Evolutionary conservation across 1,140 invertebrate species (phyloP), one percentile per base, ranked within the genome.

Genomic region (Vanessa tameamea): DNA sequence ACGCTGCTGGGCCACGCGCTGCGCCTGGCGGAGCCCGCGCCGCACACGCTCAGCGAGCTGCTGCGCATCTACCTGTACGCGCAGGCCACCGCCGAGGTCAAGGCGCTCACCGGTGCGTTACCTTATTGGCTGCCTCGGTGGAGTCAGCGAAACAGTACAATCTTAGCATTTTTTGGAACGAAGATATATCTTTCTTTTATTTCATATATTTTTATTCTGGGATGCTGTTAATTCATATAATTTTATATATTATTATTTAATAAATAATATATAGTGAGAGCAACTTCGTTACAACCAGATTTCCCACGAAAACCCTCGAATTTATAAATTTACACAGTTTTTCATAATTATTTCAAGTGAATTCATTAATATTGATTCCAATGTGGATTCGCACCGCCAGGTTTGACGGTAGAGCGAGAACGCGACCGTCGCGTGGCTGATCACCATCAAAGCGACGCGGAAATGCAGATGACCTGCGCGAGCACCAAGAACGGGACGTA

Each of bases 41-140:
- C 98, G 72, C 95, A 95, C 14, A 98, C 98, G 85, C 94, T 99
- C n/a, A 97, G 97, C 48, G 98, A 99, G 90, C 96, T 99, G 47
- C 89, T 99, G 9, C 93, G 98, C 64, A 97, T 99, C 84, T 99
- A 98, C 87, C 88, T 98, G 64, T 97, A 97, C 83, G 97, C 97
- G 1, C 96, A 96, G 84, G 97, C 97, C 1, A 97, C 97, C 0
- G 96, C 96, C 0, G 97, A 98, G 86, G 95, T 99, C 11, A 97
- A 97, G 76, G 95, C 97, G 47, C 89, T 97, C 15, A 96, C 96
- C 20, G 96, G 95, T 95, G 77, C 83, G 78, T 78, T 31, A 31
- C 15, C 20, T 20, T 20, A 7, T 53, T 23, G 65, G 3, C 26
- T 6, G 26, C 26, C 6, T 31, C 26, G 26, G 26, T 4, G 6